A percentile compares a stretch with the other conserved stretches of the same genome.
Evolutionary conservation across 2,113 vertebrate species (phyloP).

Genomic region (Bos javanicus): DNA sequence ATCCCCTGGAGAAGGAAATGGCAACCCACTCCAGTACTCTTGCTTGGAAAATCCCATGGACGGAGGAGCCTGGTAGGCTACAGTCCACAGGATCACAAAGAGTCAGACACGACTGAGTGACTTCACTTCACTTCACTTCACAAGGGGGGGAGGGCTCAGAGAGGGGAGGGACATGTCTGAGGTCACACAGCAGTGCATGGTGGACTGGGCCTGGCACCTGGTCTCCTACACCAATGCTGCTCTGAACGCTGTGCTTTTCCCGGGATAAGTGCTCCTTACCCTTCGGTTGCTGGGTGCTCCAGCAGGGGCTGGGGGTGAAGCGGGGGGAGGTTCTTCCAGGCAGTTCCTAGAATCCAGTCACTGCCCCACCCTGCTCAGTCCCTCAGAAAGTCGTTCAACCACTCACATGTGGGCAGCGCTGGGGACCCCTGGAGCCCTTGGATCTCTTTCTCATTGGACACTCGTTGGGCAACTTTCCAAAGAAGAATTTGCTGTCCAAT

Average conservation of each 20-base stretch:
- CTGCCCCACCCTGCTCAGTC: fast-evolving
- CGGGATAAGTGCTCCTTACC: background rate
- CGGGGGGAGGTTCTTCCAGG: background rate
- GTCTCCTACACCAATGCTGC: background rate
- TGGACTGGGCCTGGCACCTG: background rate
- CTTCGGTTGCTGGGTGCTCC: background rate
- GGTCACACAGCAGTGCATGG: background rate
- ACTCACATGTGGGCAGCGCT: background rate
- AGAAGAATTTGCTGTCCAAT: background rate
- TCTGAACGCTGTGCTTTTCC: background rate
- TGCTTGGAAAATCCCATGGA: background rate
- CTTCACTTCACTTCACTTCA: background rate
- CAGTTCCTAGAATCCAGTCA: background rate
- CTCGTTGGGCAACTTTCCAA: background rate
- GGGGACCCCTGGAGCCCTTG: background rate
- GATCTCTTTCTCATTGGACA: background rate
- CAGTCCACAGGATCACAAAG: background rate
- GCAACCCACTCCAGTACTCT: background rate
- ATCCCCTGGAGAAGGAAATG: background rate
- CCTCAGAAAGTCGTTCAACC: background rate
- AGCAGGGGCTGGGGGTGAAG: no score
- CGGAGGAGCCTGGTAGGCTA: background rate
- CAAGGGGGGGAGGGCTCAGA: background rate
- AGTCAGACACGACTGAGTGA: background rate
- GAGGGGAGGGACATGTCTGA: background rate